Evolutionary conservation across 2,113 vertebrate genomes (phyloP).

Genomic region (Noturus placidus): DNA sequence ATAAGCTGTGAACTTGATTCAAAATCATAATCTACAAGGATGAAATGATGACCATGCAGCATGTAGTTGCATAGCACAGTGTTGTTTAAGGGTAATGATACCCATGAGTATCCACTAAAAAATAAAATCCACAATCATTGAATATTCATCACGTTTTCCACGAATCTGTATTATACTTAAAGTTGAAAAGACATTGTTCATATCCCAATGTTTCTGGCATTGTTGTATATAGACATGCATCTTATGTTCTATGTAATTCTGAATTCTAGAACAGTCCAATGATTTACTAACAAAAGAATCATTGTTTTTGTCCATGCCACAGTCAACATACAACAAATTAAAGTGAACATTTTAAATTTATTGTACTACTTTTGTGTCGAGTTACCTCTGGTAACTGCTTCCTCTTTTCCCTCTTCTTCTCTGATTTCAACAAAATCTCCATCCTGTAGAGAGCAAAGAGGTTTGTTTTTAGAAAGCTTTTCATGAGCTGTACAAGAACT

Average conservation of each 20-base stretch:
- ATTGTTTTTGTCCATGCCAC: not conserved
- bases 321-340: not conserved
- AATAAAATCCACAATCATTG: not conserved
- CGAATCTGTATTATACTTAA: not conserved
- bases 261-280: not conserved
- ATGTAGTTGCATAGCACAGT: not conserved
- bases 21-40: not conserved
- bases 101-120: not conserved
- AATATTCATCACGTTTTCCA: not conserved
- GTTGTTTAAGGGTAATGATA: not conserved
- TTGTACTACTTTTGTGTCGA: not conserved
- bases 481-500: not conserved
- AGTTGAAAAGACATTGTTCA: not conserved
- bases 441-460: slow-evolving; percentile 67
- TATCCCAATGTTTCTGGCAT: not conserved
- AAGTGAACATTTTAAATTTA: not conserved
- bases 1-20: not conserved
- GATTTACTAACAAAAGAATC: not conserved
- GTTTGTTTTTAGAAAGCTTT: not conserved
- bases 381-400: slow-evolving; percentile 77
- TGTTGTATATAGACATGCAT: not conserved
- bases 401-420: slow-evolving; percentile 79
- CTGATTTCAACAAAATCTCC: slow-evolving; percentile 87
- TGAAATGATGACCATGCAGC: not conserved
- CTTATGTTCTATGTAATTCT: not conserved